Evolutionary conservation across 1,140 invertebrate genomes (phyloP).

Genomic region (Portunus trituberculatus): DNA sequence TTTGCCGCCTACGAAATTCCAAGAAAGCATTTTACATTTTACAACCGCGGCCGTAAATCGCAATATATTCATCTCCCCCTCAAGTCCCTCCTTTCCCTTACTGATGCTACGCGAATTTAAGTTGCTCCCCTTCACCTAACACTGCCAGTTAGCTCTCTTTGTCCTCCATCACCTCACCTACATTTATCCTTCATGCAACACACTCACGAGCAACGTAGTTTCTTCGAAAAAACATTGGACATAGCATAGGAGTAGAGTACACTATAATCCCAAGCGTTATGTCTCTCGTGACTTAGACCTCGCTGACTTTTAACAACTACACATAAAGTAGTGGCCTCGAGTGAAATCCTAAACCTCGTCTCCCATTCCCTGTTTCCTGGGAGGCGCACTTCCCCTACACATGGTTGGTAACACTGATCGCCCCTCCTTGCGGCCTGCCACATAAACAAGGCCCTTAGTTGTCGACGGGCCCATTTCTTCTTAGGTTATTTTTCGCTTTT

Average conservation of each 20-base stretch:
- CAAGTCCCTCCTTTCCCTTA: constrained; percentile 30
- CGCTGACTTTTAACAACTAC: not conserved
- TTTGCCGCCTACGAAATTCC: not conserved
- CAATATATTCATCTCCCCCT: constrained; percentile 45
- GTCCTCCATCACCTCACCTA: not conserved
- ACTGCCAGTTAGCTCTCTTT: not conserved
- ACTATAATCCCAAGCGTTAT: not conserved
- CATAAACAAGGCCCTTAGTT: constrained; percentile 66
- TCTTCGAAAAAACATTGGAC: not conserved
- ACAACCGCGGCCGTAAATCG: constrained; percentile 60
- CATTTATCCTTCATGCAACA: not conserved
- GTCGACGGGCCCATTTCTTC: constrained; percentile 41
- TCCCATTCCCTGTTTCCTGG: not conserved
- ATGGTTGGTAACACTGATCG: constrained; percentile 55
- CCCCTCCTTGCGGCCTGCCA: constrained; percentile 49
- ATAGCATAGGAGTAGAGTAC: not conserved
- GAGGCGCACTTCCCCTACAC: not conserved
- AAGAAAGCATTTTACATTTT: constrained; percentile 42
- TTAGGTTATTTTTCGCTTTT: constrained; percentile 12
- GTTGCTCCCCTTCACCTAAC: constrained; percentile 7
- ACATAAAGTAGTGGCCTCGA: constrained; percentile 3
- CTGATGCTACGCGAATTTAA: constrained; percentile 69
- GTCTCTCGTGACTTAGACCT: not conserved
- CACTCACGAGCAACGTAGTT: not conserved
- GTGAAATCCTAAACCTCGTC: not conserved